These are phyloP conservation scores for Pseudorasbora parva DNA, from an alignment of 2,113 vertebrate genomes.

Conservation along the genomic window DNA sequence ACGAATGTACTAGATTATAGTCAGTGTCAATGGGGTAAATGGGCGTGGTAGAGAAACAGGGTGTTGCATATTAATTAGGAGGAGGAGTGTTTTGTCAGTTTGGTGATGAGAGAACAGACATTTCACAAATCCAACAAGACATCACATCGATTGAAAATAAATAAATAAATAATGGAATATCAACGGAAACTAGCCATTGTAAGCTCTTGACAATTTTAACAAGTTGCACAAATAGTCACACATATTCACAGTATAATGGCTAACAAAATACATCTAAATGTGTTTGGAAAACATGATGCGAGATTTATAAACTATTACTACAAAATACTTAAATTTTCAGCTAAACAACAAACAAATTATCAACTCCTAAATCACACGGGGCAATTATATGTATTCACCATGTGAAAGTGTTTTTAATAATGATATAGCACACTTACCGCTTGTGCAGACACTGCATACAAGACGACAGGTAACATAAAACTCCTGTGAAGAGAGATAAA, in stretches of 20 bases:
- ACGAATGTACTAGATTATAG: neutral
- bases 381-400: neutral
- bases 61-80: constrained; percentile 41
- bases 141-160: neutral
- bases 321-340: neutral
- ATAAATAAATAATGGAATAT: neutral
- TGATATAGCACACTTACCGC: constrained; percentile 74
- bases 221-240: neutral
- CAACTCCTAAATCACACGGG: neutral
- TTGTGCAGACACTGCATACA: constrained; percentile 59
- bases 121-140: neutral
- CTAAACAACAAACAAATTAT: constrained; percentile 6
- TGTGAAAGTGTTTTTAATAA: constrained; percentile 39
- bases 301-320: neutral
- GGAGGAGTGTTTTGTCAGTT: neutral
- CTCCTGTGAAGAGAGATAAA: constrained; percentile 61
- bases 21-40: neutral
- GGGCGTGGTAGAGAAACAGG: neutral
- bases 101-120: neutral
- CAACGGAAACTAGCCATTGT: neutral
- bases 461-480: constrained; percentile 57
- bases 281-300: neutral
- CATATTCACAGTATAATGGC: neutral
- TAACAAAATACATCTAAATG: neutral
- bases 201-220: neutral